Conservation (phyloP, 53 echinoderm and acorn worm genomes). For the Holothuria scabra region DNA sequence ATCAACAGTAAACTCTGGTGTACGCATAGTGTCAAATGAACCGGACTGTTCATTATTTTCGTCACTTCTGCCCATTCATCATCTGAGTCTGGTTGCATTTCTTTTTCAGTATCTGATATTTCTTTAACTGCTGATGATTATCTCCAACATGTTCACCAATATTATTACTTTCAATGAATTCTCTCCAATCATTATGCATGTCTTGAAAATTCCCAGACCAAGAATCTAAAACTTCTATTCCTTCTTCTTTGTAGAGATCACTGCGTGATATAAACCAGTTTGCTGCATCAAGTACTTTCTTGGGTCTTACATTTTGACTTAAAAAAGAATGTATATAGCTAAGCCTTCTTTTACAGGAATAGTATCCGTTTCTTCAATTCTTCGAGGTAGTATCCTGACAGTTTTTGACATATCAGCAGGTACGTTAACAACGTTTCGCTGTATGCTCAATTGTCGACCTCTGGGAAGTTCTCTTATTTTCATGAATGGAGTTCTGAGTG, state of each 20-base stretch:
- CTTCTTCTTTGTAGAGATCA: conserved; percentile 43
- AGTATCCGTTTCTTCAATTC: conserved; percentile 16
- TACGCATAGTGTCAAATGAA: conserved; percentile 52
- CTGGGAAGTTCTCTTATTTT: conserved; percentile 55
- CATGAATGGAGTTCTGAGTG: conserved; percentile 57
- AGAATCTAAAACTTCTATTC: not conserved
- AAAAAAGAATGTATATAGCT: conserved; percentile 36
- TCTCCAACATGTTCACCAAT: too few relatives aligned
- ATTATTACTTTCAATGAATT: not conserved
- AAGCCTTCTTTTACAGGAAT: conserved; percentile 61
- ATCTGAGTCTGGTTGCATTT: conserved; percentile 43
- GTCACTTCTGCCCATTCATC: conserved; percentile 55
- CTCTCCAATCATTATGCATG: conserved; percentile 17
- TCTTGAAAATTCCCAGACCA: not conserved
- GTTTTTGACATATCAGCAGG: conserved; percentile 33
- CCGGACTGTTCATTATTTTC: conserved; percentile 34
- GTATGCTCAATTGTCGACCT: conserved; percentile 49
- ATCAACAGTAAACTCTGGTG: conserved; percentile 6
- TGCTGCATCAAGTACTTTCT: conserved; percentile 56
- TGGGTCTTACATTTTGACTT: conserved; percentile 53
- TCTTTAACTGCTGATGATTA: not conserved
- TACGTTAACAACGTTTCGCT: conserved; percentile 55
- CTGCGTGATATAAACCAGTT: conserved; percentile 45
- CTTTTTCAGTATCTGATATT: not conserved
- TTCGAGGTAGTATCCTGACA: conserved; percentile 43